Base-by-base conservation (phyloP, 2,113 vertebrate species). In the Camelus dromedarius region DNA sequence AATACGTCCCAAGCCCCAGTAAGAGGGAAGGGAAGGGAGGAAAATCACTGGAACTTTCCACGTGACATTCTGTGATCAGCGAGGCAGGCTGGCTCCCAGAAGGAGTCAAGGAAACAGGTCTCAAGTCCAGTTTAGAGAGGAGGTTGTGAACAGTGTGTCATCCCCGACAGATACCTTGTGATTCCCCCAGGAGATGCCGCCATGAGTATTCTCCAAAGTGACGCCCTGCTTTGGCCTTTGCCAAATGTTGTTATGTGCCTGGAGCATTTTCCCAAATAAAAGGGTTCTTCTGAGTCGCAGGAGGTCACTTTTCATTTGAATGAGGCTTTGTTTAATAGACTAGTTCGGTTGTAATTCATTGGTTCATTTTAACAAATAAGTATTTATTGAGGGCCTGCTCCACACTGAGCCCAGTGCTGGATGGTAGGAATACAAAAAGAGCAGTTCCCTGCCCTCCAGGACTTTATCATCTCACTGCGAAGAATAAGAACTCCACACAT, bases 241-340 rank as follows among this genome's bases (percentile, higher is more conserved):
- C 58, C 77, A 83, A 56, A 35, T 35, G 69, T 75, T 77, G 46
- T 86, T 64, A 28, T 35, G 46, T 60, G 70, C 89, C 89, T 85
- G 9, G 90, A 66, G 73, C 70, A 60, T 42, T 84, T 88, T 96
- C 91, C 52, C 83, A 58, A 95, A 77, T 72, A 46, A 81, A 87
- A 81, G 92, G 1, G 48, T 89, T 91, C 32, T 54, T 46, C 6
- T n/a, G 54, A 81, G 81, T 69, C 67, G 32, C 42, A 30, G 85
- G 92, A 92, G 42, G 77, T 84, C 24, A n/a, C 75, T 97, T 96
- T 90, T 70, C 67, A 95, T 97, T 84, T 97, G 90, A 96, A 96
- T 92, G 62, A 87, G 52, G 60, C 92, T 96, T 93, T 87, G 62
- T 83, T 64, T 90, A 72, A 67, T 58, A 7, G 86, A 93, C 77